Percentiles rank a stretch among this genome's conserved stretches.
These are phyloP conservation scores for Nephrocerus scutellatus DNA, from an alignment of 2,888 invertebrate species.

Conservation along the genomic window DNA sequence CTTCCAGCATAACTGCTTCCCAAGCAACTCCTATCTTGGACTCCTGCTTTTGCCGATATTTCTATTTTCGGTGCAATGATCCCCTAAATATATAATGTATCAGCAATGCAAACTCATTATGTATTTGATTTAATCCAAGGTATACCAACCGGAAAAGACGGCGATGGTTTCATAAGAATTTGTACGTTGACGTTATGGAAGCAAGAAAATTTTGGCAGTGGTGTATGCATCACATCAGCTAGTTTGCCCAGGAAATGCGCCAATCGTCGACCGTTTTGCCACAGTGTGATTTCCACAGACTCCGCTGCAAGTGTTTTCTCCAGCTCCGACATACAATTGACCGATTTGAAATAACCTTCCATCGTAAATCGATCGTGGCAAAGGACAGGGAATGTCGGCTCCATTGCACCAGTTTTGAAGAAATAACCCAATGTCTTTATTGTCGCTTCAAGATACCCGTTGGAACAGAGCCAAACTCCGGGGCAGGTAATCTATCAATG, in stretches of 20 bases:
- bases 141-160: constrained; percentile 38
- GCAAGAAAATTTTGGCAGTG: constrained; percentile 32
- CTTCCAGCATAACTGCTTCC: too few relatives aligned
- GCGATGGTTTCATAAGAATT: constrained; percentile 41
- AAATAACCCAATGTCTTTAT: constrained; percentile 43
- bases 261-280: constrained; percentile 44
- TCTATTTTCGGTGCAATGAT: constrained; percentile 45
- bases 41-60: constrained; percentile 31
- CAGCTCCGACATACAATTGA: constrained; percentile 31
- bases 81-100: constrained; percentile 30
- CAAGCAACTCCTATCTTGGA: too few relatives aligned
- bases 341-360: constrained; percentile 42
- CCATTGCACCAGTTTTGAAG: constrained; percentile 42
- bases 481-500: constrained; percentile 47
- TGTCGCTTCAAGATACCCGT: constrained; percentile 42
- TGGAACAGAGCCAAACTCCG: constrained; percentile 45
- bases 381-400: constrained; percentile 42
- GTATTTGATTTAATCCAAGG: too few relatives aligned
- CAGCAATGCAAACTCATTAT: too few relatives aligned
- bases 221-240: constrained; percentile 35
- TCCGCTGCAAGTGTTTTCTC: constrained; percentile 34
- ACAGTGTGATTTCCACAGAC: constrained; percentile 40
- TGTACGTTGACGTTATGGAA: constrained; percentile 37
- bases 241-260: constrained; percentile 40
- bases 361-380: constrained; percentile 42